Base-by-base conservation (phyloP, 2,888 invertebrate species). In the Conistra vaccinii region DNA sequence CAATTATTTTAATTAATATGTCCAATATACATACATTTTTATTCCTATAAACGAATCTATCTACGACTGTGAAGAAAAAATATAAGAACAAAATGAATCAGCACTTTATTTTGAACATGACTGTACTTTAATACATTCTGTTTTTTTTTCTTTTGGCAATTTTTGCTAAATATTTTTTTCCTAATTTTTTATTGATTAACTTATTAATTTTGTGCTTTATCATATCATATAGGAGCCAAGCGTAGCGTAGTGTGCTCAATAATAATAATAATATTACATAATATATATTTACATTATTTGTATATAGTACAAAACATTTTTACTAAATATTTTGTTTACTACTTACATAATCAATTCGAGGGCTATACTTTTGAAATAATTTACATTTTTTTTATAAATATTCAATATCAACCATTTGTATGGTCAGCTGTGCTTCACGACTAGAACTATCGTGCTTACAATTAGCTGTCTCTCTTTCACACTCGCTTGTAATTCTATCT, bases 281-380 rank as follows among this genome's bases (percentile, higher is more conserved):
- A 84, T 85, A 88, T 86, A 83, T 91, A 92, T 92, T 87, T 92
- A 92, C 92, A 88, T 84, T 89, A 87, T 83, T 86, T 84, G 81
- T 89, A 87, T 91, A 91, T 93, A 90, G 91, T 95, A 95, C 93
- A 95, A 95, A 95, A 95, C 92, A 94, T 93, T 92, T 89, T 90
- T 88, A 87, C 91, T 92, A 92, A 91, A 93, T 91, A 92, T 93
- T 93, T 94, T 90, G 90, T 90, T 93, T 90, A 81, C 94, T 94
- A 94, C 92, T 92, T 93, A 93, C 80, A 89, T 87, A 88, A 90
- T 92, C 89, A 92, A 90, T 91, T 92, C 89, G 81, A 88, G 88
- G 84, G 86, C 81, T 88, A 87, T 88, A 86, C 23, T 81, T 86
- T 80, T 87, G 75, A 85, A 86, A 87, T 86, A 84, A 85, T 87